Conservation (phyloP, 2,888 invertebrate species). For the Epinotia ramella region DNA sequence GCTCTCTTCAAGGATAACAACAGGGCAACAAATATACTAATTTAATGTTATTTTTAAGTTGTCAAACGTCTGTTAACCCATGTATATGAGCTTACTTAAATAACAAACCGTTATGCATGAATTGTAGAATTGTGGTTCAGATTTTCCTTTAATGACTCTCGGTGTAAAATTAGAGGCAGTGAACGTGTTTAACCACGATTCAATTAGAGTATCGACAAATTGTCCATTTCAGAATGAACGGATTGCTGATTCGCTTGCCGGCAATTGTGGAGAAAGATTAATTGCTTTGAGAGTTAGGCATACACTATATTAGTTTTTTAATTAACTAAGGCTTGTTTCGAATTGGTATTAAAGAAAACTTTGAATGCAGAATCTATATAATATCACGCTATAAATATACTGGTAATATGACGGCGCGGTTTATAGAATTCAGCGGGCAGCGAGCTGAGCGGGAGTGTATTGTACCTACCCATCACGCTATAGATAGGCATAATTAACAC, state of each 20-base stretch:
- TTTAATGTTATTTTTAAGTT: no score
- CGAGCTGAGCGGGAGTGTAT: no score
- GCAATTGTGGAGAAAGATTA: neutral
- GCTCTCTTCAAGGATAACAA: no score
- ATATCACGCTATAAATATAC: no score
- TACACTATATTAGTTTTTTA: neutral
- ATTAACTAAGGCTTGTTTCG: neutral
- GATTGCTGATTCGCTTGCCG: neutral
- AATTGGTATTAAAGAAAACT: no score
- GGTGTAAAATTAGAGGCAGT: neutral
- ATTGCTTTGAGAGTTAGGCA: neutral
- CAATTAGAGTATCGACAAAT: neutral
- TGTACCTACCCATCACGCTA: no score
- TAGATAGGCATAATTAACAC: no score
- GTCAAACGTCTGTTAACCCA: no score
- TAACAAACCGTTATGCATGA: neutral
- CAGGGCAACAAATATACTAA: no score
- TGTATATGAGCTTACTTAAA: neutral
- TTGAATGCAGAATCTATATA: no score
- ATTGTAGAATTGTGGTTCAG: neutral
- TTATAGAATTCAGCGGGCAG: no score
- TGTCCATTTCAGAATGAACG: slow-evolving; percentile 1
- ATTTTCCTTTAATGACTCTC: neutral
- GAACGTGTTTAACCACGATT: neutral
- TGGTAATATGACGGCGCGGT: no score